Evolutionary conservation across 2,797 vertebrate species (phyloP).

Genomic region (Lepilemur septentrionalis): DNA sequence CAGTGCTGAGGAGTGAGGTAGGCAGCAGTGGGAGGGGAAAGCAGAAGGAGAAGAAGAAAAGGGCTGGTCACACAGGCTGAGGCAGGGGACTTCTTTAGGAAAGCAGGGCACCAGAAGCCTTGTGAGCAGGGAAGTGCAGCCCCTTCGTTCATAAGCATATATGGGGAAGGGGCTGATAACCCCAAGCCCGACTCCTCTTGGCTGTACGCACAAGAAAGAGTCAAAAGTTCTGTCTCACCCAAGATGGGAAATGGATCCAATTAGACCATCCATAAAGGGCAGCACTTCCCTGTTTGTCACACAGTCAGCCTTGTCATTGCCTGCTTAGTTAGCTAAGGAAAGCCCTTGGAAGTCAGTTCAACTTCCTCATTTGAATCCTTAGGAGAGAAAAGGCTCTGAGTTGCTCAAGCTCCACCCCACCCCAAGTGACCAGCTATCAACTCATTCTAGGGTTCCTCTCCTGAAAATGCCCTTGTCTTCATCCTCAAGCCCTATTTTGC

Average conservation of each 20-base stretch:
- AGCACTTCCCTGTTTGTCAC: background rate
- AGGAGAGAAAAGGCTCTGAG: background rate
- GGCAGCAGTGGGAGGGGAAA: background rate
- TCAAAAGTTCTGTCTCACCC: background rate
- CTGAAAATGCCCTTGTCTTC: background rate
- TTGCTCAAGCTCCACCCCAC: background rate
- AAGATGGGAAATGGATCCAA: background rate
- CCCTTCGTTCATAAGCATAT: background rate
- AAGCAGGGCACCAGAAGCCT: background rate
- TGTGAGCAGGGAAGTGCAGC: background rate
- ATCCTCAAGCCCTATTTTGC: background rate
- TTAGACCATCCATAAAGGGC: background rate
- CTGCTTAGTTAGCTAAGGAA: background rate
- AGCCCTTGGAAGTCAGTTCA: background rate
- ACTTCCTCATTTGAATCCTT: background rate
- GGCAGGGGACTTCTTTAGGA: background rate
- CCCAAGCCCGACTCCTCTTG: background rate
- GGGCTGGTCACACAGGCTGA: background rate
- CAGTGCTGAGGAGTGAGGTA: background rate
- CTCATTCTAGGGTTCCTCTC: background rate
- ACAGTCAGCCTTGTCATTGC: background rate
- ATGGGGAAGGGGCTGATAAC: background rate
- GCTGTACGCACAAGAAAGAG: background rate
- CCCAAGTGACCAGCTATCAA: background rate
- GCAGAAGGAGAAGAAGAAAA: background rate